These are phyloP conservation scores for Semibalanus balanoides DNA, from an alignment of 1,140 invertebrate genomes.

Conservation along the genomic window DNA sequence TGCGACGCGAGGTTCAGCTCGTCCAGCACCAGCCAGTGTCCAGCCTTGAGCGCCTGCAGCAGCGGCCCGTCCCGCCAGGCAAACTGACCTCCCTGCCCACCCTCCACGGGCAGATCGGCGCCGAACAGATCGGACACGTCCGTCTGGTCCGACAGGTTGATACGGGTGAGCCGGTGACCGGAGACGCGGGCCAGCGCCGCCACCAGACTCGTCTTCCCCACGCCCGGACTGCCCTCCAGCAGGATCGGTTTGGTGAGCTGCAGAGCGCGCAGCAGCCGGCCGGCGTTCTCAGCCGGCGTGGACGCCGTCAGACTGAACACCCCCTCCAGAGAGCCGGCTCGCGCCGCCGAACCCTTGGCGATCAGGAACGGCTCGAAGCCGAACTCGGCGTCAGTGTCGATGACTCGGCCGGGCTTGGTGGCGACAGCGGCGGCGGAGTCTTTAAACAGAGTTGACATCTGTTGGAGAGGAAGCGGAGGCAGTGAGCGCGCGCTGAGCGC, in stretches of 20 bases:
- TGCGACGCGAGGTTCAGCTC: conserved; percentile 97
- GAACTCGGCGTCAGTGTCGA: conserved; percentile 33
- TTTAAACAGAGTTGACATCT: conserved; percentile 8
- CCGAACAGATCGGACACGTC: conserved; percentile 97
- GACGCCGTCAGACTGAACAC: conserved; percentile 61
- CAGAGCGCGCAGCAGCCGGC: conserved; percentile 69
- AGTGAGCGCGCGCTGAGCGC: neutral
- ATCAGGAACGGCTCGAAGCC: conserved; percentile 60
- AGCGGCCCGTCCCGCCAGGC: conserved; percentile 93
- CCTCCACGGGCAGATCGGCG: conserved; percentile 88
- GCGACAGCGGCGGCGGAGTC: conserved; percentile 1
- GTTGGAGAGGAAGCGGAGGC: conserved; percentile 12
- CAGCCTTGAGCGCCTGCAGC: conserved; percentile 74
- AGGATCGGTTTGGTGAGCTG: conserved; percentile 80
- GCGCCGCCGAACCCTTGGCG: conserved; percentile 20
- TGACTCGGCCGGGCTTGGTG: neutral
- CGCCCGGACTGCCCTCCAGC: conserved; percentile 93
- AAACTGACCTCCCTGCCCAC: conserved; percentile 65
- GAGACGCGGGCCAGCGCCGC: conserved; percentile 74
- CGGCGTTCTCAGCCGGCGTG: conserved; percentile 65
- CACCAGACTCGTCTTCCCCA: conserved; percentile 93
- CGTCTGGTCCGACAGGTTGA: conserved; percentile 98
- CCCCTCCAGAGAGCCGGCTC: conserved; percentile 7
- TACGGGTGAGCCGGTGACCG: conserved; percentile 65
- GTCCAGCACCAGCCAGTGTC: conserved; percentile 94